Evolutionary conservation across 2,113 vertebrate genomes (phyloP).

Genomic region (Gila orcuttii): DNA sequence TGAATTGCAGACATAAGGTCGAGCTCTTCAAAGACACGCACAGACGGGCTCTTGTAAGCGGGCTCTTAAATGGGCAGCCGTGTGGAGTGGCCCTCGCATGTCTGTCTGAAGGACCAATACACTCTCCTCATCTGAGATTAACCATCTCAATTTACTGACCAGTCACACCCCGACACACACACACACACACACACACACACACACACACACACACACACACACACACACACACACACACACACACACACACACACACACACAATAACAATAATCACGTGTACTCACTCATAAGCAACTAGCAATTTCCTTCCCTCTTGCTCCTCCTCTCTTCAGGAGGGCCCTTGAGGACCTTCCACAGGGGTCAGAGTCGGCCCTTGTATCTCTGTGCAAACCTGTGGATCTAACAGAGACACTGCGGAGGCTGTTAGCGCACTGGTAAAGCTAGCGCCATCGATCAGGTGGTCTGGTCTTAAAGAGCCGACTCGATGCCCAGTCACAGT

Average conservation of each 20-base stretch:
- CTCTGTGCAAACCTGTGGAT: conserved; percentile 33
- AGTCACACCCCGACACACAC: conserved; percentile 44
- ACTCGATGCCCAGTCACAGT: conserved; percentile 60
- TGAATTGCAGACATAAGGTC: conserved; percentile 52
- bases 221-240: neutral
- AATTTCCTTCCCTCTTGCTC: neutral
- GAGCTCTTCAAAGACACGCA: conserved; percentile 35
- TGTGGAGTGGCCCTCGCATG: conserved; percentile 54
- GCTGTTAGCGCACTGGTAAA: conserved; percentile 41
- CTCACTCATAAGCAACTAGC: conserved; percentile 28
- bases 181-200: neutral
- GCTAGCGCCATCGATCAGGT: conserved; percentile 51
- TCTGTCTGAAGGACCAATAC: conserved; percentile 53
- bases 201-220: conserved; percentile 10
- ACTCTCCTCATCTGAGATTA: conserved; percentile 50
- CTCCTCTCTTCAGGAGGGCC: conserved; percentile 3
- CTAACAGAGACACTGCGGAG: conserved; percentile 30
- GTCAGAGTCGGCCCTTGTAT: neutral
- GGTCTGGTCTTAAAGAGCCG: conserved; percentile 58
- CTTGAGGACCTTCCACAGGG: conserved; percentile 4
- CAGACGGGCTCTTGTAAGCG: conserved; percentile 36
- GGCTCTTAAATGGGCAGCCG: conserved; percentile 51
- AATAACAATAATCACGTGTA: conserved; percentile 25
- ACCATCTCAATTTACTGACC: conserved; percentile 56
- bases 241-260: conserved; percentile 4